Evolutionary conservation across 2,113 vertebrate species (phyloP).

Genomic region (Ramphastos sulfuratus): DNA sequence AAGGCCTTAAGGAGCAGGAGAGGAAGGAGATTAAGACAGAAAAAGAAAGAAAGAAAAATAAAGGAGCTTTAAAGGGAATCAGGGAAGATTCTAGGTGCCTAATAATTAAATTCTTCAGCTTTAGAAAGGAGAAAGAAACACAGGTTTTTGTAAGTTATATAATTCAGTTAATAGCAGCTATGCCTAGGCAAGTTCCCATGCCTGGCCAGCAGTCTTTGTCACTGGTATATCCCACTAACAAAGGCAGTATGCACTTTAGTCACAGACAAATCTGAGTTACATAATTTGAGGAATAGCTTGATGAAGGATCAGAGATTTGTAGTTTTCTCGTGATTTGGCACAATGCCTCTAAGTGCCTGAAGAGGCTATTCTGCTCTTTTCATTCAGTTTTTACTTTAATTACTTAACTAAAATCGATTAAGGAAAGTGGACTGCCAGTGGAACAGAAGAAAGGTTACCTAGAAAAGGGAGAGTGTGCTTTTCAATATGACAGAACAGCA

Average conservation of each 20-base stretch:
- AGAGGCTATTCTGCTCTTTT: neutral
- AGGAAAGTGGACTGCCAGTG: neutral
- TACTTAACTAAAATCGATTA: neutral
- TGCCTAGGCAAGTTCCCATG: neutral
- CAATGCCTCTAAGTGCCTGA: neutral
- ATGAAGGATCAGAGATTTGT: neutral
- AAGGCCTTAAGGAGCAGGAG: conserved; percentile 82
- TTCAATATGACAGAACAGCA: neutral
- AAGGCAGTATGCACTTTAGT: neutral
- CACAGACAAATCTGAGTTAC: neutral
- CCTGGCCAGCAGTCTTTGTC: neutral
- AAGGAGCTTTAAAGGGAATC: conserved; percentile 50
- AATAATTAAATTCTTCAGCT: conserved; percentile 11
- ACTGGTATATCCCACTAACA: neutral
- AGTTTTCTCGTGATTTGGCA: neutral
- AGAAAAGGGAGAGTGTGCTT: neutral
- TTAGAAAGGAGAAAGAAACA: conserved; percentile 26
- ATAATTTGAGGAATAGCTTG: neutral
- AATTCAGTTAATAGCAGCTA: neutral
- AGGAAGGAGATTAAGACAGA: conserved; percentile 31
- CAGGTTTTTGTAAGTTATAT: neutral
- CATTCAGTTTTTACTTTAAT: neutral
- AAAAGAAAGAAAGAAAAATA: conserved; percentile 59
- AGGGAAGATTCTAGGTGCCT: conserved; percentile 6
- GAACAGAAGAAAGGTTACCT: neutral